Percentiles rank a stretch among this genome's conserved stretches.
phyloP scores from a whole-genome alignment of 2,888 invertebrate genomes.

The Stenoptilia bipunctidactyla region DNA sequence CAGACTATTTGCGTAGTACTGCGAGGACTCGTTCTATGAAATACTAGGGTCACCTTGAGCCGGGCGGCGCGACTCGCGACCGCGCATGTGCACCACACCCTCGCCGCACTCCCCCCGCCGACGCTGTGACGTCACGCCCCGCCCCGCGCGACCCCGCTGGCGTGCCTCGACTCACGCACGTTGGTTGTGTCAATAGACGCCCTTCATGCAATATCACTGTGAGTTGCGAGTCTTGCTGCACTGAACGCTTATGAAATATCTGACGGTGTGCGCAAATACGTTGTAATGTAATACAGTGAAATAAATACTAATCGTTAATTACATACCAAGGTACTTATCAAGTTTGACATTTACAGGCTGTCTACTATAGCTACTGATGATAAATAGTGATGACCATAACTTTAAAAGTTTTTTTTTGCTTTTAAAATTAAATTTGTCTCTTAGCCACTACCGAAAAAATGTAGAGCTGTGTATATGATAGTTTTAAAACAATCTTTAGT shows the following conservation, averaged over 20 bases:
- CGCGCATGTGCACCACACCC: constrained; percentile 69
- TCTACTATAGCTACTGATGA: too few relatives aligned
- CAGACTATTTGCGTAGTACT: constrained; percentile 29
- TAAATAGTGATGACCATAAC: not conserved
- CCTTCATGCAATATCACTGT: constrained; percentile 38
- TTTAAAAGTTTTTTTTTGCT: not conserved
- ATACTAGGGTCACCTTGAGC: constrained; percentile 61
- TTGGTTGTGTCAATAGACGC: constrained; percentile 30
- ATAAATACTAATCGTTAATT: not conserved
- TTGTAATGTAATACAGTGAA: not conserved
- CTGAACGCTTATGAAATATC: constrained; percentile 26
- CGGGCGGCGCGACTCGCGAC: constrained; percentile 34
- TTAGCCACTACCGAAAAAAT: too few relatives aligned
- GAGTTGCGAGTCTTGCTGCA: constrained; percentile 22
- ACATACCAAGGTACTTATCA: too few relatives aligned
- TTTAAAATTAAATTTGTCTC: too few relatives aligned
- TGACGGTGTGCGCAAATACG: not conserved
- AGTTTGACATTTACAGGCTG: too few relatives aligned
- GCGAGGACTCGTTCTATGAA: constrained; percentile 39
- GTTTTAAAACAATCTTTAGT: too few relatives aligned
- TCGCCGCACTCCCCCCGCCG: constrained; percentile 38
- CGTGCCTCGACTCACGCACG: constrained; percentile 32
- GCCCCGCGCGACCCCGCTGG: constrained; percentile 19
- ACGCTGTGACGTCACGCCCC: constrained; percentile 40
- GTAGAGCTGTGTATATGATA: too few relatives aligned